Percentiles rank a stretch among this genome's conserved stretches.
Evolutionary conservation across 2,888 invertebrate species (phyloP).

Genomic region (Mythimna ferrago): DNA sequence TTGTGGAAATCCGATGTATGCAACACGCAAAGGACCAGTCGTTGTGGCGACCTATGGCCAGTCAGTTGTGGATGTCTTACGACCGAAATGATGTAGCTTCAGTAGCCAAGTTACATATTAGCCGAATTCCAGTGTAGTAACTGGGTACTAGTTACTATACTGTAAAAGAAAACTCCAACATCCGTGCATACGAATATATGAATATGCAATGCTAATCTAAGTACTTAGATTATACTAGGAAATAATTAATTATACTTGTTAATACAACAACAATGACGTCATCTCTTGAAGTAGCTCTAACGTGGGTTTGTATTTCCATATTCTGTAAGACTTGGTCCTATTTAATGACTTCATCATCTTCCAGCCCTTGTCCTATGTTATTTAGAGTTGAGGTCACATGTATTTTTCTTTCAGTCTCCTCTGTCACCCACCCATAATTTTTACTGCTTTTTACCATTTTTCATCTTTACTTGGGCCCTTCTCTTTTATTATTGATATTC

Average conservation of each 20-base stretch:
- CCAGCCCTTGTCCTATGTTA: neutral
- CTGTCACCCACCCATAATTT: too few species aligned
- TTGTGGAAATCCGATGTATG: too few species aligned
- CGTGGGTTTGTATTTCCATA: constrained; percentile 14
- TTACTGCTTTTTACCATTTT: too few species aligned
- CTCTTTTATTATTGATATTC: too few species aligned
- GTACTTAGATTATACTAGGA: constrained; percentile 29
- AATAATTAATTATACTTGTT: constrained; percentile 54
- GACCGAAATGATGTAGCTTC: too few species aligned
- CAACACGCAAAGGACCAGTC: too few species aligned
- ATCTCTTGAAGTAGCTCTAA: constrained; percentile 12
- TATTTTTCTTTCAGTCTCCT: too few species aligned
- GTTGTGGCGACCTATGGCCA: too few species aligned
- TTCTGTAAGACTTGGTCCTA: neutral
- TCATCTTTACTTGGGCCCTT: too few species aligned
- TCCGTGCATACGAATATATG: constrained; percentile 16
- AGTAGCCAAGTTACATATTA: too few species aligned
- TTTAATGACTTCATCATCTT: neutral
- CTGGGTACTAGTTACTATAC: neutral
- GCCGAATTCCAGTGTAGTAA: neutral
- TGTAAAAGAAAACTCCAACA: constrained; percentile 28
- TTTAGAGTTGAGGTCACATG: too few species aligned
- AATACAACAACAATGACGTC: constrained; percentile 46
- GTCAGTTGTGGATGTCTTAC: too few species aligned
- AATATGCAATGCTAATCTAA: constrained; percentile 38